These are phyloP conservation scores for Felis catus DNA, from an alignment of 2,113 vertebrate genomes.

Conservation along the genomic window DNA sequence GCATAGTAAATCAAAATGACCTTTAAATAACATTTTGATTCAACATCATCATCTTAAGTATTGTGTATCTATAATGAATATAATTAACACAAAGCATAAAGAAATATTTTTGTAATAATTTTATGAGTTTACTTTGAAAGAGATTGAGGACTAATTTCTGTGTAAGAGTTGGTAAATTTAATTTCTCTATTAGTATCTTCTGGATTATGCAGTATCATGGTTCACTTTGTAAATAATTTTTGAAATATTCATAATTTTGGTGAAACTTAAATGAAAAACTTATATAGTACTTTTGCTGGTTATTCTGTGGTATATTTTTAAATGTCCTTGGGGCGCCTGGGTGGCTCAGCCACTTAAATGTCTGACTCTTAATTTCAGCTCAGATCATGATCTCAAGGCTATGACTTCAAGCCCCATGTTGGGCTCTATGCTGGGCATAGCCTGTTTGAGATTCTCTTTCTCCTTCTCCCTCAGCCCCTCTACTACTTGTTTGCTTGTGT, in stretches of 20 bases:
- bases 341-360: no score
- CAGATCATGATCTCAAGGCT: no score
- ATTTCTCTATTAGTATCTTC: background rate
- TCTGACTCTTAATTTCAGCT: no score
- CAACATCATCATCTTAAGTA: background rate
- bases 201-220: background rate
- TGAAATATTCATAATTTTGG: background rate
- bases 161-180: background rate
- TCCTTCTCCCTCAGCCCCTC: no score
- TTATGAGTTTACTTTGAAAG: background rate
- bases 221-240: background rate
- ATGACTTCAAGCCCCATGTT: no score
- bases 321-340: background rate
- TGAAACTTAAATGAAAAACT: background rate
- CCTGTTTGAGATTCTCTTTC: no score
- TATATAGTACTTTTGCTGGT: background rate
- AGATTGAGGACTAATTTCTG: background rate
- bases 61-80: background rate
- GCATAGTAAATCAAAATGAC: background rate
- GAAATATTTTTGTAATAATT: background rate
- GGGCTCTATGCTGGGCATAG: no score
- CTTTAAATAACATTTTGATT: background rate
- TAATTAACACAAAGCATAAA: background rate
- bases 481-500: no score
- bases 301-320: background rate